Base-by-base conservation (phyloP, 2,113 vertebrate genomes). In the Cololabis saira region DNA sequence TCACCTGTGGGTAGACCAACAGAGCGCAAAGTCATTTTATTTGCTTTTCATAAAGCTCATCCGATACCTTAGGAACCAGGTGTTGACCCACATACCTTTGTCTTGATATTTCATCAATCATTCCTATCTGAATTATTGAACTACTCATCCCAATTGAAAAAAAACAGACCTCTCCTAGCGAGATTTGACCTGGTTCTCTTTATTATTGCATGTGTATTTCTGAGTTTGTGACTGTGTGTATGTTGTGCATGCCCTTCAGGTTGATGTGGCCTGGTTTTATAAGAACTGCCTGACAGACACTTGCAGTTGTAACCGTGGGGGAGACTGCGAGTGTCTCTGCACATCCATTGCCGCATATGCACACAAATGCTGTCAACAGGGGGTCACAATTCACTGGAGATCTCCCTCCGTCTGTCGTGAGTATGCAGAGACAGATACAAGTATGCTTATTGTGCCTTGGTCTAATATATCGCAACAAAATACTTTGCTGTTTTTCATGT, bases 231-330 rank as follows among this genome's bases (percentile, higher is more conserved):
- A 61, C 27, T 56, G 60, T 64, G 4, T 42, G 9, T 12, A 18
- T 80, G 24, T 7, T 63, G 17, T 77, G 44, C 1, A 0, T 62
- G 1, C 71, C 52, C 62, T 60, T 44, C 75, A 99, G 98, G 96
- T 98, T 64, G 98, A 99, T 74, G 97, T 99, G 83, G 96, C 97
- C 83, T 98, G 96, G 92, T 98, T 99, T 91, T 95, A 97, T 79
- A 97, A 96, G 89, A 99, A 98, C 65, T 99, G 97, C 71, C 93
- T 99, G 67, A 97, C 96, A 59, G 98, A 99, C 71, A 99, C 98
- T 0, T 99, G 98, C 77, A 97, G 97, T 81, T 99, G 98, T 87
- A 96, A 99, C 67, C 95, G 97, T 3, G 97, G 96, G 3, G 98
- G 97, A 3, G 97, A 99, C 44, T 99, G 98, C 0, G 97, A 99